Conservation (phyloP, 2,888 invertebrate species). For the Netelia melanura region DNA sequence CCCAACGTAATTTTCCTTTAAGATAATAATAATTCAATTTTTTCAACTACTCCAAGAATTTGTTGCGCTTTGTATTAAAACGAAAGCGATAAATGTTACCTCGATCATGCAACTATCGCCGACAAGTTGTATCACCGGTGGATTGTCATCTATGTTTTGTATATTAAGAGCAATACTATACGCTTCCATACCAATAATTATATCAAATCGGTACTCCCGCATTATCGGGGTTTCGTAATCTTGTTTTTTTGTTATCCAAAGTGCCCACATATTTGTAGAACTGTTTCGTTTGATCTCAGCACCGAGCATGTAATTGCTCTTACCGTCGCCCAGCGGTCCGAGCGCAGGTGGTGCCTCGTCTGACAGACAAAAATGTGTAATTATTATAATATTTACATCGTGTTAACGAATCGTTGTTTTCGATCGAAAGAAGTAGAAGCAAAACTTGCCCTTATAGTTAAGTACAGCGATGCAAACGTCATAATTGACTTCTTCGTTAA, state of each 20-base stretch:
- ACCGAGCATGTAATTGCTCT: slow-evolving; percentile 70
- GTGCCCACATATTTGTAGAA: slow-evolving; percentile 70
- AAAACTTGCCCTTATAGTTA: slow-evolving; percentile 84
- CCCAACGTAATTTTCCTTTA: slow-evolving; percentile 73
- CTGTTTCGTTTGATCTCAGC: slow-evolving; percentile 59
- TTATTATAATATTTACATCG: too few species aligned
- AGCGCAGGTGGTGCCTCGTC: slow-evolving; percentile 58
- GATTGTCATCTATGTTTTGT: slow-evolving; percentile 87
- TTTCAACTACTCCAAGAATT: background rate
- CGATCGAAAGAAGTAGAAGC: background rate
- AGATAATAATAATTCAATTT: slow-evolving; percentile 21
- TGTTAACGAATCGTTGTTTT: background rate
- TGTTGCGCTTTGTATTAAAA: background rate
- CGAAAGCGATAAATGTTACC: slow-evolving; percentile 76
- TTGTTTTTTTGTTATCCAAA: slow-evolving; percentile 84
- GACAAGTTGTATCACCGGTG: slow-evolving; percentile 85
- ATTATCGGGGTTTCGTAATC: slow-evolving; percentile 86
- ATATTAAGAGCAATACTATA: slow-evolving; percentile 84
- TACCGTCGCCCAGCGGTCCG: slow-evolving; percentile 62
- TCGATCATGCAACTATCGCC: slow-evolving; percentile 84
- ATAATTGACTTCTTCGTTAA: slow-evolving; percentile 85
- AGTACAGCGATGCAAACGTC: slow-evolving; percentile 85
- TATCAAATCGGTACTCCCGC: slow-evolving; percentile 84
- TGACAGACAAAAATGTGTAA: slow-evolving; percentile 21
- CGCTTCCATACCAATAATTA: slow-evolving; percentile 78